Evolutionary conservation across 2,797 vertebrate genomes (phyloP), one percentile per base, ranked within the genome.

Genomic region (Xiphorhynchus erythropygius): DNA sequence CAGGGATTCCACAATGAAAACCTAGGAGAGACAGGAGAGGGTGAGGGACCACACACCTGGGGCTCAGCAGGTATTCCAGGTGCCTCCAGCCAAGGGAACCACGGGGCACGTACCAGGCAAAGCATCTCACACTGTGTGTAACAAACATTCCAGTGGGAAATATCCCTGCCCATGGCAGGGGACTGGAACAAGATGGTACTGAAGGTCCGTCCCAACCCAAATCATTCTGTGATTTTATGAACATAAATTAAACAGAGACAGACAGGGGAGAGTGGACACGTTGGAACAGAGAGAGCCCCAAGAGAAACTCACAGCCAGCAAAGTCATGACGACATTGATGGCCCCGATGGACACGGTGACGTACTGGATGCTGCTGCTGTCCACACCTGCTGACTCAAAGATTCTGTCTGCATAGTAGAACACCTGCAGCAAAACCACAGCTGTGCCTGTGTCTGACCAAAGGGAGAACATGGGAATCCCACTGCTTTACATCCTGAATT

Each of bases 401-500:
- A 99, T 99, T 50, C 93, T 97, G 90, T 99, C 98, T 5, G 99
- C 98, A 0, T 99, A 99, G 97, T 99, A 99, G 97, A 99, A 99
- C 76, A 99, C 98, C 99, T 99, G 96, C 79, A 87, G 84, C 59
- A 60, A 33, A 62, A 49, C 39, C 37, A 64, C 3, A 92, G 56
- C 69, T 30, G 5, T 5, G 56, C 65, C 42, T 12, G 3, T 1
- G 1, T 2, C 0, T 6, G 55, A 49, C n/a, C 59, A 7, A 11
- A 35, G 52, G 42, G 27, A 55, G 19, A 46, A 14, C 10, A 2
- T 2, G n/a, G 25, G 5, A n/a, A 56, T 7, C n/a, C n/a, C 56
- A 28, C 4, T 76, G 74, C 55, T 76, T 23, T 27, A 8, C 39
- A 35, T 10, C 32, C 69, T 52, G 44, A 53, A 32, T 12, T 53